Base-by-base conservation (phyloP, 2,888 invertebrate genomes). In the Gibbula magus region DNA sequence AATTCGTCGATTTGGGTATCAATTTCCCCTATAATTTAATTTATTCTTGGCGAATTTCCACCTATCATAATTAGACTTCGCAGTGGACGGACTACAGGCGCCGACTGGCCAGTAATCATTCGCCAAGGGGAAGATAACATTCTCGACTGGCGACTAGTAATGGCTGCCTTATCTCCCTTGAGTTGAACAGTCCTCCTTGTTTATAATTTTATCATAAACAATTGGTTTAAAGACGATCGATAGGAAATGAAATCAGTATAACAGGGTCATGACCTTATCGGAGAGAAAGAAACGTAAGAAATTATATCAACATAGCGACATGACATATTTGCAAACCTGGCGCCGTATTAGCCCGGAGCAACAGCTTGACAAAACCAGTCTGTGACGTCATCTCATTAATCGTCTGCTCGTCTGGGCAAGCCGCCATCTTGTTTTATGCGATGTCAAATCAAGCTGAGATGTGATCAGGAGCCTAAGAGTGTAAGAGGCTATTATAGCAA, bases 321-420 rank as follows among this genome's bases (percentile, higher is more conserved):
- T 8, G 70, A 35, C 70, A 39, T 35, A 32, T 20, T 39, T 35
- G 35, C 70, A 70, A 10, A 25, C 13, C 35, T 70, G 70, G 70
- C 70, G 70, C 70, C 70, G 35, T 35, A 20, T 10, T 35, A 32
- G 70, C 70, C 70, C n/a, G n/a, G 39, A 70, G 70, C 70, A 70
- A 39, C 20, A 32, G 13, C 32, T 70, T 35, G 35, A 32, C 70
- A 70, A 70, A 32, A 39, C 70, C 35, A 70, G 70, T 29, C 35
- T 35, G 70, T 70, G 70, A 70, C 70, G 70, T 70, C 70, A 70
- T 70, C 70, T 70, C 70, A 70, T 70, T 70, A 70, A 70, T 70
- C 70, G 70, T 70, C 70, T 70, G 70, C 39, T 32, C n/a, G 35
- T 20, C 35, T 70, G 20, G 70, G 39, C 32, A 39, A n/a, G 70